Conservation (phyloP, 2,888 invertebrate species). For the Smittia aterrima region DNA sequence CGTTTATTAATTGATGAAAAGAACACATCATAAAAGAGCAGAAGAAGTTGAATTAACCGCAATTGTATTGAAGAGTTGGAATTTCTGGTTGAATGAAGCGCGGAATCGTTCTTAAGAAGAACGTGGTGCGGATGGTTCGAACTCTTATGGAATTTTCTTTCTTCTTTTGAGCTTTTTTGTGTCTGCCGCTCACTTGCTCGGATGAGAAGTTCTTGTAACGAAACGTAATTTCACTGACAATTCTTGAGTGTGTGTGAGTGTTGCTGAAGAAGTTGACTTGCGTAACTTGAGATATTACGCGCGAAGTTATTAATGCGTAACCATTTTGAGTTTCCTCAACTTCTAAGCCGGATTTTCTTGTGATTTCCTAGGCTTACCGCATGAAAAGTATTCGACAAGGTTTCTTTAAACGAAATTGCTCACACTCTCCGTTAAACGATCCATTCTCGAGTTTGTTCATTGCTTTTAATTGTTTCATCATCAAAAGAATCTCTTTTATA, state of each 20-base stretch:
- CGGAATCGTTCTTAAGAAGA: not conserved
- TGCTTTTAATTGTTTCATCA: not conserved
- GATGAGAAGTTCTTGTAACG: not conserved
- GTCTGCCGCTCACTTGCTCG: not conserved
- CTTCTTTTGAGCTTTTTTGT: not conserved
- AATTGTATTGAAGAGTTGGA: not conserved
- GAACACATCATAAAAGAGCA: not conserved
- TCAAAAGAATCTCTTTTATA: not conserved
- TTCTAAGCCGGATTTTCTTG: not conserved
- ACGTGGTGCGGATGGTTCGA: not conserved
- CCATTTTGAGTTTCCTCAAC: conserved; percentile 8
- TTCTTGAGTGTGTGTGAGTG: not conserved
- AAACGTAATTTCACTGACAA: not conserved
- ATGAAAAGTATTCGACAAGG: not conserved
- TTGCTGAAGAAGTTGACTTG: not conserved
- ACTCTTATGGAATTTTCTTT: conserved; percentile 6
- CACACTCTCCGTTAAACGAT: not conserved
- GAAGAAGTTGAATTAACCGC: conserved; percentile 11
- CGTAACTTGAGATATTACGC: not conserved
- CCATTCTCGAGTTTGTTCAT: not conserved
- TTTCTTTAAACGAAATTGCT: not conserved
- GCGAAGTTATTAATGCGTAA: conserved; percentile 19
- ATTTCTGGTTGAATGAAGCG: not conserved
- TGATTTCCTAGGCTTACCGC: not conserved
- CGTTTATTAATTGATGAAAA: conserved; percentile 31